phyloP scores from a whole-genome alignment of 2,797 vertebrate genomes.

The Rhinoraja longicauda region DNA sequence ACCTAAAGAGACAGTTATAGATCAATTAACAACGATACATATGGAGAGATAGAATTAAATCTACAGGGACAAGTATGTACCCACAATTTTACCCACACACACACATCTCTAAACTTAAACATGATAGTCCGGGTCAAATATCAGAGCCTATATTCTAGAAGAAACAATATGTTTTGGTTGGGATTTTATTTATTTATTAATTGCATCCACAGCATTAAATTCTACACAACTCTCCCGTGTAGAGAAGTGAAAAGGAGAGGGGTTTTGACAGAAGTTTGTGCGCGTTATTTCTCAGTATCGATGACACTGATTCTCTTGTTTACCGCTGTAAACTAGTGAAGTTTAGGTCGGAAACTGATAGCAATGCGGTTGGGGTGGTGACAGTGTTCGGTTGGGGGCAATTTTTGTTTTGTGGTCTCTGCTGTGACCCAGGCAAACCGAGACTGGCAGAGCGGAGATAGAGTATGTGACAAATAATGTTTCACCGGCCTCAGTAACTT shows the following conservation, averaged over 20 bases:
- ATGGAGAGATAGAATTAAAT: too few relatives aligned
- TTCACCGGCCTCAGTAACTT: not conserved
- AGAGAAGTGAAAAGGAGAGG: not conserved
- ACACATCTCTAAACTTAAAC: not conserved
- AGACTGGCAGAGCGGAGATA: too few relatives aligned
- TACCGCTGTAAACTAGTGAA: not conserved
- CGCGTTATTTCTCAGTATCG: not conserved
- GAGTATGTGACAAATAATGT: not conserved
- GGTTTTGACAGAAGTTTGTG: not conserved
- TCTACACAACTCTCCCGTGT: too few relatives aligned
- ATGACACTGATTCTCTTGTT: not conserved
- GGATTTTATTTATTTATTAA: not conserved
- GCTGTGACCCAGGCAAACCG: not conserved
- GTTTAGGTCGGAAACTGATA: not conserved
- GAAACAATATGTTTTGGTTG: not conserved
- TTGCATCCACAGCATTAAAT: not conserved
- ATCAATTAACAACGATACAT: too few relatives aligned
- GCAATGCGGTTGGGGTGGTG: too few relatives aligned
- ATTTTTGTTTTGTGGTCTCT: not conserved
- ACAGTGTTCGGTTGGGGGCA: not conserved
- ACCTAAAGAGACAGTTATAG: too few relatives aligned
- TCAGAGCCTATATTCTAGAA: not conserved
- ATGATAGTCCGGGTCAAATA: too few relatives aligned
- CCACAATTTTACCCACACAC: not conserved
- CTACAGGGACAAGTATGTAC: too few relatives aligned